Percentiles rank a stretch among this genome's conserved stretches.
phyloP scores from a whole-genome alignment of 2,888 invertebrate species.

The Cyrtodaria siliqua region DNA sequence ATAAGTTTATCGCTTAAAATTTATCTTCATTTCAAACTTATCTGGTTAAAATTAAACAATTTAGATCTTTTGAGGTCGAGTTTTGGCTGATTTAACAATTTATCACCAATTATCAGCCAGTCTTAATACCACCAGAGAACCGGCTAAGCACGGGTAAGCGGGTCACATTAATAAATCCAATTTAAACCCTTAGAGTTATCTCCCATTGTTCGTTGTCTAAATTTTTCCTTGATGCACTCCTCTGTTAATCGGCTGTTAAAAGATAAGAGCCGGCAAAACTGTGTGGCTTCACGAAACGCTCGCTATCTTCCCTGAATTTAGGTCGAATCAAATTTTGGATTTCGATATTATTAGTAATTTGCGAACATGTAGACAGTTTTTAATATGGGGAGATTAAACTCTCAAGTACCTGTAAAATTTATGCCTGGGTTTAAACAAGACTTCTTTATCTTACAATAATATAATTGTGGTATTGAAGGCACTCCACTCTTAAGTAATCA shows the following conservation, averaged over 20 bases:
- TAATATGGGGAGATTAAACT: background rate
- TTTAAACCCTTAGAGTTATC: conserved; percentile 47
- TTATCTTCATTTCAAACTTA: conserved; percentile 69
- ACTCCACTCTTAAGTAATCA: too few species aligned
- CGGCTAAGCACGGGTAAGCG: conserved; percentile 24
- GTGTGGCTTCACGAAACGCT: background rate
- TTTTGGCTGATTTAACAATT: conserved; percentile 69
- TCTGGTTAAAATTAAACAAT: conserved; percentile 70
- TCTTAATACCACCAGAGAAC: conserved; percentile 55
- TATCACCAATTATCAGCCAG: conserved; percentile 66
- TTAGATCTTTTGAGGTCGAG: conserved; percentile 65
- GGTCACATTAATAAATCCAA: conserved; percentile 34
- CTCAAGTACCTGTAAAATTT: background rate
- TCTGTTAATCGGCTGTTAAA: conserved; percentile 50
- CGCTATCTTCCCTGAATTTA: background rate
- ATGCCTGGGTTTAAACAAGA: background rate
- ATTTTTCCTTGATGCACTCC: conserved; percentile 18
- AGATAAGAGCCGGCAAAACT: conserved; percentile 31
- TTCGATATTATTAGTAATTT: conserved; percentile 6
- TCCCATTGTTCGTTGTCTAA: conserved; percentile 40
- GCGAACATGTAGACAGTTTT: background rate
- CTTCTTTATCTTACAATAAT: too few species aligned
- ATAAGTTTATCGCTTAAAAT: conserved; percentile 64
- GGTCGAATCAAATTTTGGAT: conserved; percentile 11
- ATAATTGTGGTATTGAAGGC: too few species aligned